Conservation (phyloP, 2,113 vertebrate genomes). For the Sapajus apella region DNA sequence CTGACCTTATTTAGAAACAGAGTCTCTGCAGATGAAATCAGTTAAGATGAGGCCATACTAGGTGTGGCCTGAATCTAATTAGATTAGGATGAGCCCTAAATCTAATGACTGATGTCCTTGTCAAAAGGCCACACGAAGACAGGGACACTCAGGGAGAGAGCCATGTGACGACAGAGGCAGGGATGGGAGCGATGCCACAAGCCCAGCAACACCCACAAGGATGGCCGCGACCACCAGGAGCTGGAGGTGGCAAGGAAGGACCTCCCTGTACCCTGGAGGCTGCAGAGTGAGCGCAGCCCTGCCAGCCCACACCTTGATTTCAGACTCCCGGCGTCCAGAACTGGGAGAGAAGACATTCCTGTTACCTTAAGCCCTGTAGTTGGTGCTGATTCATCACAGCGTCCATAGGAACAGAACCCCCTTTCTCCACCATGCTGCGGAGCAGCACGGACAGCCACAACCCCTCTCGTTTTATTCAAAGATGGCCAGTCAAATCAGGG, state of each 20-base stretch:
- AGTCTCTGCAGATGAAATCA: not conserved
- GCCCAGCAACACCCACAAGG: not conserved
- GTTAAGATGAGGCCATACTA: not conserved
- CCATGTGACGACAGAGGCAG: fast-evolving
- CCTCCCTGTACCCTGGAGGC: too few relatives aligned
- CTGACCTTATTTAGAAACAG: not conserved
- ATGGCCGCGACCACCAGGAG: not conserved
- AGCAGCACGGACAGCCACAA: not conserved
- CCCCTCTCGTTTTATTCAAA: not conserved
- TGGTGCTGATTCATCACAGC: not conserved
- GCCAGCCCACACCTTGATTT: not conserved
- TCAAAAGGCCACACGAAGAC: not conserved
- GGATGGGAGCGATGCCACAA: not conserved
- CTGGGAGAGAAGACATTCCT: not conserved
- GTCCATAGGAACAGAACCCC: not conserved
- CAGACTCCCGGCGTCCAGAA: not conserved
- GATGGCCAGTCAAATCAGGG: not conserved
- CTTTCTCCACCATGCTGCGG: not conserved
- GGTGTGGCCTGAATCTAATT: too few relatives aligned
- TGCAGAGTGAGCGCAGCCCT: not conserved
- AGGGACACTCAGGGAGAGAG: not conserved
- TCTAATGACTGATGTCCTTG: not conserved
- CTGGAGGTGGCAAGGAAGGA: not conserved
- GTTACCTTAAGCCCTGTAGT: not conserved
- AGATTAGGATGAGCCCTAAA: not conserved